Evolutionary conservation across 2,797 vertebrate genomes (phyloP).

Genomic region (Sibirionetta formosa): DNA sequence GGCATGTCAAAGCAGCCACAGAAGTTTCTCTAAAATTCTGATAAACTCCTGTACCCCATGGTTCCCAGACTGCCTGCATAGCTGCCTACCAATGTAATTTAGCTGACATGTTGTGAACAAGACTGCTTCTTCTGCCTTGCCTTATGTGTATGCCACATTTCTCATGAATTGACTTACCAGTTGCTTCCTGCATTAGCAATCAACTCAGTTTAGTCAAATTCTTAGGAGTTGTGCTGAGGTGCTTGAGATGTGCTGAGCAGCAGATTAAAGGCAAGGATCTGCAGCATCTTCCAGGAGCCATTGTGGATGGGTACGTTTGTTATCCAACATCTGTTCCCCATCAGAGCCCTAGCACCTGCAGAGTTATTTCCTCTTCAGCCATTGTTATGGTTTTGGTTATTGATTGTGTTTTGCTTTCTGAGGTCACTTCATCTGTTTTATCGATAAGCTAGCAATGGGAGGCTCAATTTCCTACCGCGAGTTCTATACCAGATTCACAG

Average conservation of each 20-base stretch:
- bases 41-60: no score
- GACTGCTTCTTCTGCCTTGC: neutral
- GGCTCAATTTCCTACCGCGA: neutral
- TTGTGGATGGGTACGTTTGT: neutral
- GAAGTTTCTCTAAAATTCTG: neutral
- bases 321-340: neutral
- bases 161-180: neutral
- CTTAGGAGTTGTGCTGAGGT: neutral
- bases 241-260: neutral
- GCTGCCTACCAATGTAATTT: neutral
- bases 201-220: neutral
- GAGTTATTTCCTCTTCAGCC: neutral
- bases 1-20: neutral
- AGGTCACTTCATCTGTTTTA: neutral
- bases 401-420: neutral
- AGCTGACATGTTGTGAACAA: neutral
- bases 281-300: neutral
- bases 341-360: neutral
- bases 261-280: neutral
- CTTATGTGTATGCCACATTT: neutral
- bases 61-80: neutral
- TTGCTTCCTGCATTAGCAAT: neutral
- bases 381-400: neutral
- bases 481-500: neutral
- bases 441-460: neutral